Evolutionary conservation across 2,888 invertebrate genomes (phyloP), one percentile per base, ranked within the genome.

Genomic region (Drosophila cognata): DNA sequence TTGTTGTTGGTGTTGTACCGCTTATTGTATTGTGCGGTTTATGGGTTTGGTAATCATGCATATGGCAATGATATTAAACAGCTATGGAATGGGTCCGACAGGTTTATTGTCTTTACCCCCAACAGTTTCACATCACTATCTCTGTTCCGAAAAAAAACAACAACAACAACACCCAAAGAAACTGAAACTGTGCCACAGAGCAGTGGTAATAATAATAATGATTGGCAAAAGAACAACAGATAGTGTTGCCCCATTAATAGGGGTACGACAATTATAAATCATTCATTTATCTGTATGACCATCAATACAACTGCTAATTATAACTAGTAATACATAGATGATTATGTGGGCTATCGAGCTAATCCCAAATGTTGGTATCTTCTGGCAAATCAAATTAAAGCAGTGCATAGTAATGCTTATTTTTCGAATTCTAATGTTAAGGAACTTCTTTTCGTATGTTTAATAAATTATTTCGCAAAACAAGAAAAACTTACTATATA

Each of bases 31-130:
- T 74, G 28, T 51, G 75, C 53, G 70, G 69, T 43, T 74, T 52
- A 59, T 48, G 67, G 74, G 75, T 67, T 74, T 68, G 74, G 61
- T 68, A 74, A 74, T 74, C 62, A 55, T 58, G 69, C 74, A 74
- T 68, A 68, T 68, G 75, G 62, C 68, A 74, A 74, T 63, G 68
- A 67, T 68, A 74, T 74, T 46, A 51, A 74, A 68, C 69, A 74
- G 55, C 68, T 60, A 29, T 50, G 63, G 25, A 35, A 43, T 63
- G 63, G n/a, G 29, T 58, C 57, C 52, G 51, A 66, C 67, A 65
- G 56, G 61, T 71, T 71, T 71, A 71, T 71, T 56, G 61, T 53
- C 31, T 28, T 55, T 48, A 18, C 46, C 46, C 63, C 41, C 21
- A 57, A 57, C 18, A 8, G 8, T 13, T 60, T 50, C 59, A 50